Evolutionary conservation across 2,113 vertebrate genomes (phyloP), one percentile per base, ranked within the genome.

Genomic region (Carassius carassius): DNA sequence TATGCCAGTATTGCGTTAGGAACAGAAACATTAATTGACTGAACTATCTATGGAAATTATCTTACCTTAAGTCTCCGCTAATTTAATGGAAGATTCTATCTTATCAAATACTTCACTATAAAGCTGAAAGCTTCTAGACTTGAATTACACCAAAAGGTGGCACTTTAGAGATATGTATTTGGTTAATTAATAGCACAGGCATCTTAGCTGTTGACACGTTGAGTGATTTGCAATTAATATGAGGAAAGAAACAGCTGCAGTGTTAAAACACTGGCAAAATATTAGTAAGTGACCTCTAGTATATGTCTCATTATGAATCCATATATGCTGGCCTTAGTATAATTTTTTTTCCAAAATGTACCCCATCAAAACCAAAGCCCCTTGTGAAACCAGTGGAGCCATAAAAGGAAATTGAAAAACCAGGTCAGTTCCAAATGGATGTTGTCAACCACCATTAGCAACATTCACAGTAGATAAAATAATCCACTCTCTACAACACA

Each of bases 401-500:
- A 85, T 85, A 81, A 74, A 78, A 56, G 84, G 35, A 69, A 44
- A 73, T 81, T 60, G 41, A 73, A 85, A 81, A 74, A 56, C 51
- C 77, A 72, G 67, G 84, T 80, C 67, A 80, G 17, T 60, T 85
- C 54, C 54, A 72, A 85, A 85, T 74, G 78, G 77, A 60, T 72
- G 54, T 70, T 74, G 65, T 63, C 41, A 73, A 72, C 77, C n/a
- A 11, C 44, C 49, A 82, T 82, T 82, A 82, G 76, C 63, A 60
- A 37, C 83, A 58, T 78, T 60, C 65, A 79, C 32, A 12, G 41
- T 65, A 63, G 67, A 44, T 63, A 82, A 29, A 56, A 82, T 84
- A 84, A 78, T 78, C 74, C 37, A 67, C 49, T 70, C 65, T 78
- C 58, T n/a, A 37, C 10, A 78, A 44, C 63, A 72, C n/a, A 85